Conservation (phyloP, 2,888 invertebrate species). For the Dryadula phaetusa region DNA sequence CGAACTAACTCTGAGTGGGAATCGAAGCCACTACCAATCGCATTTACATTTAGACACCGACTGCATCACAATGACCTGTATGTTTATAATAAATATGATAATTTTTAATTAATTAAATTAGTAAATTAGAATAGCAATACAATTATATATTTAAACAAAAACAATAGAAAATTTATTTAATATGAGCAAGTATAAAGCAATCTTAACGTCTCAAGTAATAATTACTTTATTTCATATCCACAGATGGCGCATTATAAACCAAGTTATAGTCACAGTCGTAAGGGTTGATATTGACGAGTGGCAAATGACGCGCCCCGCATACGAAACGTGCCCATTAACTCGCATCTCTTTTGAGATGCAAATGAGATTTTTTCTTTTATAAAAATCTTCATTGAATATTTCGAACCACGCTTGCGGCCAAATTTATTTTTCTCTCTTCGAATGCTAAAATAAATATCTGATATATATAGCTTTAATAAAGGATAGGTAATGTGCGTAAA, state of each 20-base stretch:
- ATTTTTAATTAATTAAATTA: too few species aligned
- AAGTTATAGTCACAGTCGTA: constrained; percentile 60
- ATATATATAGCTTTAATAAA: constrained; percentile 30
- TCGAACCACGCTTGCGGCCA: constrained; percentile 68
- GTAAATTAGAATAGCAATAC: too few species aligned
- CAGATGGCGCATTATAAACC: constrained; percentile 49
- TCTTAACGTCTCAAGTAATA: constrained; percentile 7
- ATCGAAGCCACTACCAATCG: too few species aligned
- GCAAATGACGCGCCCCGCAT: constrained; percentile 76
- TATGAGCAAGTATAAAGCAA: too few species aligned
- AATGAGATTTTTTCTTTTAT: constrained; percentile 76
- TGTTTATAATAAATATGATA: too few species aligned
- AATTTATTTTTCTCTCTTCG: constrained; percentile 69
- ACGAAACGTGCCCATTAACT: constrained; percentile 75
- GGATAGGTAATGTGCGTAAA: constrained; percentile 5
- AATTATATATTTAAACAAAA: too few species aligned
- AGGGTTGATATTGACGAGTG: constrained; percentile 72
- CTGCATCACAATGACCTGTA: too few species aligned
- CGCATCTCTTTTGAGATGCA: constrained; percentile 80
- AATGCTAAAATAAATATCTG: constrained; percentile 58
- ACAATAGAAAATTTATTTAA: too few species aligned
- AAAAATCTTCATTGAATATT: constrained; percentile 81
- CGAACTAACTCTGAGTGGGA: too few species aligned
- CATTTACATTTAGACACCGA: background rate
- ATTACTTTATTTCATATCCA: constrained; percentile 5